Percentiles rank a stretch among this genome's conserved stretches.
phyloP scores from a whole-genome alignment of 1,140 invertebrate genomes.

The Drosophila gunungcola region DNA sequence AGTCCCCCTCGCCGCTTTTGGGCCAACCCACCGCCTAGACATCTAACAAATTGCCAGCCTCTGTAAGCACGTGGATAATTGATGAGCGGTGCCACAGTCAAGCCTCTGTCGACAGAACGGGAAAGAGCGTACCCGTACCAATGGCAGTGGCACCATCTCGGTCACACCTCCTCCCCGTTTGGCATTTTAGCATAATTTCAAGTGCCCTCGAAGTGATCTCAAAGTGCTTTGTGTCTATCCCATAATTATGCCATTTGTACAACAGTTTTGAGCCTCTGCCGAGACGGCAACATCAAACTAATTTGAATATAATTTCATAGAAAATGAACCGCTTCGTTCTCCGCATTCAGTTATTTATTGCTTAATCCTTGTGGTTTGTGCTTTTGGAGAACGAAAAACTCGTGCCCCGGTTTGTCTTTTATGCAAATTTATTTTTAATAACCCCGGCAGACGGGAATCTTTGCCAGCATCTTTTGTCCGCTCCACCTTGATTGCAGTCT shows the following conservation, averaged over 20 bases:
- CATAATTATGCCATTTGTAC: conserved; percentile 74
- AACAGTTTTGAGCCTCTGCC: conserved; percentile 29
- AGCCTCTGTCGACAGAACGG: conserved; percentile 17
- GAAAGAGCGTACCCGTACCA: too few species aligned
- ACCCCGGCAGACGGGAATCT: conserved; percentile 33
- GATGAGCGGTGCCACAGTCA: conserved; percentile 63
- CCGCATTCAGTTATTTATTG: conserved; percentile 63
- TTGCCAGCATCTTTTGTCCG: conserved; percentile 21
- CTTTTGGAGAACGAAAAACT: conserved; percentile 14
- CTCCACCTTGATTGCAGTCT: conserved; percentile 64
- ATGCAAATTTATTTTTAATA: conserved; percentile 83
- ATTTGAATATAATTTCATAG: conserved; percentile 84
- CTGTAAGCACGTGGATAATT: conserved; percentile 79
- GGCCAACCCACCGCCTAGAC: conserved; percentile 28
- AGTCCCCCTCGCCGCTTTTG: neutral
- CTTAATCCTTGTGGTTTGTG: conserved; percentile 72
- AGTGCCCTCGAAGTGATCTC: conserved; percentile 60
- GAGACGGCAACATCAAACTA: conserved; percentile 71
- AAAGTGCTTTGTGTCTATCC: conserved; percentile 56
- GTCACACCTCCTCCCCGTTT: conserved; percentile 52
- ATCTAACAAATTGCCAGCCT: conserved; percentile 72
- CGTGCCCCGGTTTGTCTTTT: conserved; percentile 51
- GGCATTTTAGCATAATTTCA: conserved; percentile 76
- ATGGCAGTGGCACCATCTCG: conserved; percentile 7
- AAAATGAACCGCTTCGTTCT: conserved; percentile 42